These are phyloP conservation scores for Plumapathes pennacea DNA, from an alignment of 92 coral and sea anemone genomes.

Conservation along the genomic window DNA sequence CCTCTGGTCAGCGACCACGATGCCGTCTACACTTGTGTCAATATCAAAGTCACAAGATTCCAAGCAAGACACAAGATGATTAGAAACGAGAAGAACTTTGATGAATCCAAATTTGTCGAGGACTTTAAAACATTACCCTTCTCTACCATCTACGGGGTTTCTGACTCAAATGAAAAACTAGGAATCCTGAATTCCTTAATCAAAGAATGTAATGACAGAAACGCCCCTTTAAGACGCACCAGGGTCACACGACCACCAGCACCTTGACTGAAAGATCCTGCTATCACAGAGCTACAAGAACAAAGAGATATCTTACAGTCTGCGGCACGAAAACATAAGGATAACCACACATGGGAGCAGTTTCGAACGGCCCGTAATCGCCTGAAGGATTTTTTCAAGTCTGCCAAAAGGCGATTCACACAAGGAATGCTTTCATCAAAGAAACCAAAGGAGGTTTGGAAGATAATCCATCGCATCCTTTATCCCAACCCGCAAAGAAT, in stretches of 20 bases:
- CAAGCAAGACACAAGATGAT: slow-evolving; percentile 2
- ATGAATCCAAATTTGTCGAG: too few relatives aligned
- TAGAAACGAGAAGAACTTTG: too few relatives aligned
- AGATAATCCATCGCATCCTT: neutral
- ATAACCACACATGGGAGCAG: slow-evolving; percentile 3
- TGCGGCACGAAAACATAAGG: slow-evolving; percentile 13
- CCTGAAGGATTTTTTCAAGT: slow-evolving; percentile 4
- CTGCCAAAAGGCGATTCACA: slow-evolving; percentile 1
- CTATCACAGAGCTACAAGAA: slow-evolving; percentile 12
- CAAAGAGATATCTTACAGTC: slow-evolving; percentile 16
- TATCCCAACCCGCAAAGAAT: slow-evolving; percentile 1
- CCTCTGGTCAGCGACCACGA: slow-evolving; percentile 35
- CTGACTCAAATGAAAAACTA: too few relatives aligned
- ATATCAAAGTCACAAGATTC: slow-evolving; percentile 15
- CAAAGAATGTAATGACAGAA: too few relatives aligned
- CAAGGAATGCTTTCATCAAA: slow-evolving; percentile 17
- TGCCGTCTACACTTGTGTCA: too few relatives aligned
- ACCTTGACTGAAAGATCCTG: slow-evolving; percentile 3
- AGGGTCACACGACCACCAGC: slow-evolving; percentile 29
- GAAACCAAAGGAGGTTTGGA: slow-evolving; percentile 10
- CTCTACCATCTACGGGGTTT: too few relatives aligned
- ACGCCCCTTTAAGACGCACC: slow-evolving; percentile 11
- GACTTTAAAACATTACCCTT: too few relatives aligned
- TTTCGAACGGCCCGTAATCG: slow-evolving; percentile 17
- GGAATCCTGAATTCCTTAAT: too few relatives aligned